These are phyloP conservation scores for Kryptolebias marmoratus DNA, from an alignment of 2,113 vertebrate species.

Conservation along the genomic window DNA sequence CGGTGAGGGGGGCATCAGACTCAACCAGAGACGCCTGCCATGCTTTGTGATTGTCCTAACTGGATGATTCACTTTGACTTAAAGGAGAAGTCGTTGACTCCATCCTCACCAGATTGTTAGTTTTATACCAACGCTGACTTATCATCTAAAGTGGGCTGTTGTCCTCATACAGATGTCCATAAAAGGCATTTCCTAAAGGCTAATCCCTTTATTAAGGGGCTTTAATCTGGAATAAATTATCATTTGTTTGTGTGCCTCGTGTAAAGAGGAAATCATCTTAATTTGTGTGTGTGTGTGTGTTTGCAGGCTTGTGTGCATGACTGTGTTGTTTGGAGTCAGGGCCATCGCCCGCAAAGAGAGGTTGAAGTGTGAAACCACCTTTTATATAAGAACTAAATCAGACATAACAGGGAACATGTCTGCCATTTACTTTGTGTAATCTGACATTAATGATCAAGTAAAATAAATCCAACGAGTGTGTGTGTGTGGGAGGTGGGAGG, in stretches of 20 bases:
- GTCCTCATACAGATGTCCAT: not conserved
- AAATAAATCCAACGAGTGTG: no score
- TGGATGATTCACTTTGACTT: constrained; percentile 46
- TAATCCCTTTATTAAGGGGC: not conserved
- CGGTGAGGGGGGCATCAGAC: constrained; percentile 36
- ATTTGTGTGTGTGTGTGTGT: not conserved
- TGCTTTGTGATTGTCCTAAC: constrained; percentile 51
- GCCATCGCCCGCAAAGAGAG: not conserved
- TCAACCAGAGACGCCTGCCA: constrained; percentile 38
- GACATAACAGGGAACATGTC: not conserved
- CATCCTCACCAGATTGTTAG: constrained; percentile 11
- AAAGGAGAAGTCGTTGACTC: constrained; percentile 14
- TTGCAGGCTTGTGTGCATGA: not conserved
- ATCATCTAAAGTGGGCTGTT: not conserved
- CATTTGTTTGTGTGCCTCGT: not conserved
- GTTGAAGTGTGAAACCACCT: not conserved
- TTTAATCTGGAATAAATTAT: not conserved
- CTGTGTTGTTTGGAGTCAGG: not conserved
- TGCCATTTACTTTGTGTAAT: not conserved
- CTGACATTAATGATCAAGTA: not conserved
- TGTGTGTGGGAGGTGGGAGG: no score
- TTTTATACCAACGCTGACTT: not conserved
- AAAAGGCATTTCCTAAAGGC: not conserved
- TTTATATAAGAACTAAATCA: constrained; percentile 13
- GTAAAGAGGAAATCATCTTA: not conserved